Evolutionary conservation across 2,113 vertebrate species (phyloP), one percentile per base, ranked within the genome.

Genomic region (Ameiurus melas): DNA sequence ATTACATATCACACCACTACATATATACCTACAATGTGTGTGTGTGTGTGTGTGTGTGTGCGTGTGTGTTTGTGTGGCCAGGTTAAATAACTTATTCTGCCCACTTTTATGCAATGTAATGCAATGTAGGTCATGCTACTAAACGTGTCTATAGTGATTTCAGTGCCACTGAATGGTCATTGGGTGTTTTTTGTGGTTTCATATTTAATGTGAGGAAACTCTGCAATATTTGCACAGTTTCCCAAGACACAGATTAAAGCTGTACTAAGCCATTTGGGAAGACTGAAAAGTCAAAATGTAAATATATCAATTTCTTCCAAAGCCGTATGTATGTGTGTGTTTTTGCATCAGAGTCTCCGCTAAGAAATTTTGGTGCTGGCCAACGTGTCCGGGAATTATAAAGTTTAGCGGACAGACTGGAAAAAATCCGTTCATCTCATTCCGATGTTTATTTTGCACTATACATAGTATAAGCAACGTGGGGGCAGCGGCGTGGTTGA

Each of bases 51-150:
- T n/a, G n/a, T n/a, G n/a, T n/a, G n/a, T n/a, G n/a, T n/a, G n/a
- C 0, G n/a, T 70, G 73, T 43, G 82, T 75, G 3, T 62, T 4
- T 36, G 55, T 75, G 70, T 58, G n/a, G 16, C 70, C 33, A 85
- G 51, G 57, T 64, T 79, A 17, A 75, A 78, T 71, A 33, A 90
- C 70, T 85, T 87, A 75, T 75, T 75, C 36, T 89, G 86, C 87
- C 89, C 80, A 88, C 70, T 85, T 73, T n/a, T n/a, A n/a, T n/a
- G n/a, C n/a, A n/a, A n/a, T n/a, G n/a, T 66, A 19, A 66, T 77
- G 80, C 75, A 92, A 94, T 92, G 83, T 92, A 91, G 94, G 92
- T 91, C 92, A 94, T 83, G 89, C 71, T 89, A 73, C 60, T 87
- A 90, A 43, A 73, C 85, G 73, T 86, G 91, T 91, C 87, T 85